These are phyloP conservation scores for Trochalopteron elliotii DNA, from an alignment of 2,113 vertebrate species.

Conservation along the genomic window DNA sequence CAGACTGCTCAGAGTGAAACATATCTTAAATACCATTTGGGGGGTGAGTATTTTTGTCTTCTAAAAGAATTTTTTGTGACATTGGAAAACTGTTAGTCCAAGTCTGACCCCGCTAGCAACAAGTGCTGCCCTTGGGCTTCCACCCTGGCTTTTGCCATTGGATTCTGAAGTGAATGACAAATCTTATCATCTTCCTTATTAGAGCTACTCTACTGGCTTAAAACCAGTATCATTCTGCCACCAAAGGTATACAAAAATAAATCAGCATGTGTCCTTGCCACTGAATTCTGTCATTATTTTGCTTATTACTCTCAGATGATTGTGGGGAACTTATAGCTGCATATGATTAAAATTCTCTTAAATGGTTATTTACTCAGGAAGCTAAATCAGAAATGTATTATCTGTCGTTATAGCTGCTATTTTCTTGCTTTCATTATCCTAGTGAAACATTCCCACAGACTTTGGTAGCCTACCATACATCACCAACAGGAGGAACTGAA, in stretches of 20 bases:
- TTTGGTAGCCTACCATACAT: neutral
- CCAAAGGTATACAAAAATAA: neutral
- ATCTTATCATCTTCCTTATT: neutral
- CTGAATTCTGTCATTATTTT: neutral
- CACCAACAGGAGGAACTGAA: neutral
- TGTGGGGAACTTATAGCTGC: neutral
- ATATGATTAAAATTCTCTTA: neutral
- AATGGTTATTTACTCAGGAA: neutral
- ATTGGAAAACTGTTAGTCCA: neutral
- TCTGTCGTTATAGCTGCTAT: neutral
- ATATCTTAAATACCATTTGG: neutral
- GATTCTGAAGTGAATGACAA: neutral
- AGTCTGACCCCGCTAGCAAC: rapidly evolving
- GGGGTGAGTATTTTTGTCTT: neutral
- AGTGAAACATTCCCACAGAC: neutral
- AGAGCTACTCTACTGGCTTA: neutral
- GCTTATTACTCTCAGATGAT: neutral
- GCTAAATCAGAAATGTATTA: neutral
- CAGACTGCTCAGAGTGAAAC: neutral
- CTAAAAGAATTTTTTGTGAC: neutral
- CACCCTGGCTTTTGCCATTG: neutral
- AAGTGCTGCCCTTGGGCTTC: neutral
- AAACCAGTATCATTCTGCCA: neutral
- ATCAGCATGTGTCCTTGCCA: neutral
- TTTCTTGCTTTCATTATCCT: neutral